Base-by-base conservation (phyloP, 2,113 vertebrate species). In the Seriola rivoliana region DNA sequence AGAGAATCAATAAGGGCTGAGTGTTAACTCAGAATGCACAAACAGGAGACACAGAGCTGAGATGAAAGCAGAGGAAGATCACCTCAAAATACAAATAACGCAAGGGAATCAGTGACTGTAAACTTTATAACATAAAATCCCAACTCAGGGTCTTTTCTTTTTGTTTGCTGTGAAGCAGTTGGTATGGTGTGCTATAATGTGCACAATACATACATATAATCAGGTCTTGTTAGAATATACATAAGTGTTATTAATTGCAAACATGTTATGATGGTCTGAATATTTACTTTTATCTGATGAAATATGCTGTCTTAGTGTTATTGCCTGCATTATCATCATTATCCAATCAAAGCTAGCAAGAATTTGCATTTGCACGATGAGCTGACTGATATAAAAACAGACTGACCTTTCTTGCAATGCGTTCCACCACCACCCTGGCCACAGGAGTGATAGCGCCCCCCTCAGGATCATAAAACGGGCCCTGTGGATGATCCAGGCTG, bases 401-500 rank as follows among this genome's bases (percentile, higher is more conserved):
- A 89, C 81, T 76, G 32, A 99, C 98, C 97, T 99, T 99, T 86
- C 98, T 96, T 71, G 98, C 98, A 17, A 99, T 99, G 91, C 98
- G 96, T 80, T 99, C 98, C 71, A 99, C 97, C 79, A 98, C 89
- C 62, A 99, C 94, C 93, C 97, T 96, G 81, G 98, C 97, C 75
- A 99, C 98, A 64, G 98, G 95, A 62, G 95, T 97, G 90, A 99
- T 98, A 48, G 98, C 97, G 0, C 98, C 98, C 42, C 98, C 98
- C 87, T 99, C 98, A 44, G 98, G 98, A 71, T 99, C 98, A 8
- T 99, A 99, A 91, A 99, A 99, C n/a, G 98, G 98, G 91, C 98
- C 98, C 81, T 99, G 97, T 52, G 98, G 98, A 76, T 99, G 97
- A 90, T 99, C 98, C 88, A 99, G 92, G 76, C 98, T 99, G 81